Evolutionary conservation across 1,140 invertebrate species (phyloP), one percentile per base, ranked within the genome.

Genomic region (Spodoptera frugiperda): DNA sequence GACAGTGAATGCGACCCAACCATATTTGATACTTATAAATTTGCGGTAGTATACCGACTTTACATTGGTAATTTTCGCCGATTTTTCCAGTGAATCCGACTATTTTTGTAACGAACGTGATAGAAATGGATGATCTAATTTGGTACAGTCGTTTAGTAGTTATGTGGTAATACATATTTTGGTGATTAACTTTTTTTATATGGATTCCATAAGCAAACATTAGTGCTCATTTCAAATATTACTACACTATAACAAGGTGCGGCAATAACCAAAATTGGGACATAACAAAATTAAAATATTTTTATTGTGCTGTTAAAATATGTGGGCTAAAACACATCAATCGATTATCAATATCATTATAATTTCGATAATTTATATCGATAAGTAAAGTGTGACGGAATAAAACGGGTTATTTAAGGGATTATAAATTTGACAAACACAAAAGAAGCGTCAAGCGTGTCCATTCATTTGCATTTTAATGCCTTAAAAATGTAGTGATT

Each of bases 401-500:
- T 19, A 65, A 71, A 78, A 67, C 77, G 46, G 53, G 77, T 70
- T 78, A 48, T 57, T 12, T 44, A 75, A 48, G 39, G 33, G 19
- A 33, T 39, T 33, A 78, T 74, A 63, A 74, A 74, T 74, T 12
- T 48, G 44, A 33, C 30, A 15, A 65, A 61, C 14, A 61, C 76
- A 51, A 78, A 80, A 77, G 73, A 77, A 74, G 59, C 61, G 51
- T 71, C 59, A 63, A 70, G 30, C 48, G 48, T 33, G 15, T 76
- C 44, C 54, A 67, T 70, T 59, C 59, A 76, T 67, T 75, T 68
- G 55, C 51, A 59, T 78, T 46, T 61, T 63, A 59, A 77, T 78
- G 33, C 53, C 57, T 57, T 74, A 46, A 61, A 70, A 49, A 53
- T 33, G 21, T 63, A 55, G 21, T 74, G 72, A 74, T 74, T 74